Percentiles rank a stretch among this genome's conserved stretches.
phyloP scores from a whole-genome alignment of 1,140 invertebrate genomes.

The Penaeus vannamei region DNA sequence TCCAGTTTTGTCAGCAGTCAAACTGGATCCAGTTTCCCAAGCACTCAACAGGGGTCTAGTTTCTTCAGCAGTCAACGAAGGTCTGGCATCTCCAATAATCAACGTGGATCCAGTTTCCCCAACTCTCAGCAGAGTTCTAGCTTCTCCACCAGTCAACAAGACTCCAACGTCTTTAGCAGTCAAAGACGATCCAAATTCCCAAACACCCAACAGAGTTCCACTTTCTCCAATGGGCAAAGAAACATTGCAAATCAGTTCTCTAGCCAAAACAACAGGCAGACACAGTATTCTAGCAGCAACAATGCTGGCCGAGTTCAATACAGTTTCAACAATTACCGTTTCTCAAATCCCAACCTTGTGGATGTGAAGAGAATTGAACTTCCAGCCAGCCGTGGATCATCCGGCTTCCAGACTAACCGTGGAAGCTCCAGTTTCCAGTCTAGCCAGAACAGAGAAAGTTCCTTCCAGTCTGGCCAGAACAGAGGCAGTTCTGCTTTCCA shows the following conservation, averaged over 20 bases:
- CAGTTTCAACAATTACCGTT: conserved; percentile 13
- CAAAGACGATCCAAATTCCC: too few relatives aligned
- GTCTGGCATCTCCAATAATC: too few relatives aligned
- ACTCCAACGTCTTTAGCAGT: too few relatives aligned
- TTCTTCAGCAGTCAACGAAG: too few relatives aligned
- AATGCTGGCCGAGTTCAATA: background rate
- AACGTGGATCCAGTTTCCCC: too few relatives aligned
- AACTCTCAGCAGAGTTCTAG: too few relatives aligned
- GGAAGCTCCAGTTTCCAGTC: background rate
- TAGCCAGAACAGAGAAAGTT: background rate
- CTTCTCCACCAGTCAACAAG: too few relatives aligned
- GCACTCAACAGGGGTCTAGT: too few relatives aligned
- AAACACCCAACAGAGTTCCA: too few relatives aligned
- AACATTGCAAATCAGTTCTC: background rate
- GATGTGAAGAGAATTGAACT: conserved; percentile 7
- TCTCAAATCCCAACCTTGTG: conserved; percentile 1
- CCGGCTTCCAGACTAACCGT: background rate
- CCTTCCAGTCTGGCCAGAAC: background rate
- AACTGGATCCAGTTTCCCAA: too few relatives aligned
- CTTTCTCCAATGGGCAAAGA: background rate
- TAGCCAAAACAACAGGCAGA: background rate
- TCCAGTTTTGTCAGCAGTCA: too few relatives aligned
- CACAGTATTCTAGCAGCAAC: background rate
- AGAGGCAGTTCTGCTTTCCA: background rate
- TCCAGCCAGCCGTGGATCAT: background rate